These are phyloP conservation scores for Arion vulgaris DNA, from an alignment of 1,140 invertebrate genomes.

Conservation along the genomic window DNA sequence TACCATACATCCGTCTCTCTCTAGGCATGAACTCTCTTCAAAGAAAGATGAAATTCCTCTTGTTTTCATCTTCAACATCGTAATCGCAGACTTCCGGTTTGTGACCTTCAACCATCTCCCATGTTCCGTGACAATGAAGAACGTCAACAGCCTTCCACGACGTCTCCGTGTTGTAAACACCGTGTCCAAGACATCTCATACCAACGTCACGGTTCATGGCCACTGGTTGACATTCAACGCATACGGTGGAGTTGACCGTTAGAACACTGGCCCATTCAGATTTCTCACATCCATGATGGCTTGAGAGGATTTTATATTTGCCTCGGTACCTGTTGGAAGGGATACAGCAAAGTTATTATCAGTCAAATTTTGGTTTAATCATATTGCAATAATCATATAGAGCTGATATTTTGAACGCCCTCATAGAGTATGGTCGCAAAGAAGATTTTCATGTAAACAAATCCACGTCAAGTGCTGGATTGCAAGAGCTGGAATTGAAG, in stretches of 20 bases:
- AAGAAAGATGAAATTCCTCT: conserved; percentile 46
- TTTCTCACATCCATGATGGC: conserved; percentile 46
- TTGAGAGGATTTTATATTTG: conserved; percentile 53
- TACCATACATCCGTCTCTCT: not conserved
- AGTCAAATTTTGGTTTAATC: too few species aligned
- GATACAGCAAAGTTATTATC: not conserved
- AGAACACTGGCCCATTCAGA: conserved; percentile 58
- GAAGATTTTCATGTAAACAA: too few species aligned
- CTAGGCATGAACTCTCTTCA: conserved; percentile 19
- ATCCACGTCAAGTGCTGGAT: too few species aligned
- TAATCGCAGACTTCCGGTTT: conserved; percentile 53
- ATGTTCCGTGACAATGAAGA: conserved; percentile 66
- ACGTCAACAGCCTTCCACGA: conserved; percentile 67
- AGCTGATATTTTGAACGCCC: too few species aligned
- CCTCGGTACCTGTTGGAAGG: conserved; percentile 61
- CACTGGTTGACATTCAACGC: conserved; percentile 68
- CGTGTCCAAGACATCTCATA: conserved; percentile 67
- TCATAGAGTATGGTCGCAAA: too few species aligned
- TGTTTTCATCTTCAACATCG: conserved; percentile 41
- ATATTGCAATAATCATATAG: too few species aligned
- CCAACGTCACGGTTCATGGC: conserved; percentile 67
- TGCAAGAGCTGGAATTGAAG: too few species aligned
- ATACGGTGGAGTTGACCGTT: conserved; percentile 56
- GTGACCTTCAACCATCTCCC: conserved; percentile 59
- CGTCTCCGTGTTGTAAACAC: conserved; percentile 55